These are phyloP conservation scores for Dysmachus trigonus DNA, from an alignment of 2,888 invertebrate species.

Conservation along the genomic window DNA sequence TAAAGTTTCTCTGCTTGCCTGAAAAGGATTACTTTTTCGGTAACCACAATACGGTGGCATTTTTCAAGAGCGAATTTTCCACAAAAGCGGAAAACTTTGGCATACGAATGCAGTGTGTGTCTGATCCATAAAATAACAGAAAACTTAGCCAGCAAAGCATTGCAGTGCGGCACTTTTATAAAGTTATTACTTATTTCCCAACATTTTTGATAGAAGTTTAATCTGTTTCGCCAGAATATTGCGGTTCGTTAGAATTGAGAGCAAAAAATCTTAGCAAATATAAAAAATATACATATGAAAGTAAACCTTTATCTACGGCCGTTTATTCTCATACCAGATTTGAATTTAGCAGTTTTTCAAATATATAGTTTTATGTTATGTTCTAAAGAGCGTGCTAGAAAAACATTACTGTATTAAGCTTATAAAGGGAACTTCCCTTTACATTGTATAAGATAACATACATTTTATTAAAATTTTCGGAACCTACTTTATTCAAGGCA, in stretches of 20 bases:
- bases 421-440: not conserved
- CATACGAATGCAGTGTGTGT: not conserved
- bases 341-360: not conserved
- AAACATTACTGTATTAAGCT: not conserved
- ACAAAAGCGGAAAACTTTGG: conserved; percentile 1
- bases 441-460: not conserved
- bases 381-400: not conserved
- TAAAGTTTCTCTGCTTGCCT: not conserved
- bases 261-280: not conserved
- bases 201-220: not conserved
- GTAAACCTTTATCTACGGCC: not conserved
- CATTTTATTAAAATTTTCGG: not conserved
- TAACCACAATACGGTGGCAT: not conserved
- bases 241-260: conserved; percentile 5
- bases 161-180: conserved; percentile 7
- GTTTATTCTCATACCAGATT: not conserved
- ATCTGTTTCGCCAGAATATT: not conserved
- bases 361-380: not conserved
- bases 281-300: not conserved
- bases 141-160: not conserved
- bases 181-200: not conserved
- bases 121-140: conserved; percentile 15
- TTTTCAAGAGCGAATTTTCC: not conserved
- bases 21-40: not conserved
- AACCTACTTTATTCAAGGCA: not conserved